These are phyloP conservation scores for Salvator merianae DNA, from an alignment of 2,113 vertebrate species.

Conservation along the genomic window DNA sequence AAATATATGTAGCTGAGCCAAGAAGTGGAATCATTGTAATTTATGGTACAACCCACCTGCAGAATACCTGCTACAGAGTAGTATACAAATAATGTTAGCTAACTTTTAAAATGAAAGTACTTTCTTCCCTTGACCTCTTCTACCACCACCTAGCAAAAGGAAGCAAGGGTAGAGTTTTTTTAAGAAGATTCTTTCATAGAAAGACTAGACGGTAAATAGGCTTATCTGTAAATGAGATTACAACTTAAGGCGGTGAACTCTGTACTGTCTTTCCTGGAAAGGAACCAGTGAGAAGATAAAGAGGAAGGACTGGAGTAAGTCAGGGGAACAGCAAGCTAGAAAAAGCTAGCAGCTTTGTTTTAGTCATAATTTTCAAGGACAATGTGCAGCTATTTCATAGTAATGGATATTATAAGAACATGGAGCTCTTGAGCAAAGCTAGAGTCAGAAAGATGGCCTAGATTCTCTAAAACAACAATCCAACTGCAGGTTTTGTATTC, in stretches of 20 bases:
- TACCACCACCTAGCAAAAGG: not conserved
- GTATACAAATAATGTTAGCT: too few species aligned
- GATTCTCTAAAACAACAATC: too few species aligned
- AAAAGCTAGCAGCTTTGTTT: not conserved
- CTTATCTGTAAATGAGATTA: conserved; percentile 34
- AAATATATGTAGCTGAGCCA: too few species aligned
- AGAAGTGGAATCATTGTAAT: too few species aligned
- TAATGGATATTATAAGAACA: not conserved
- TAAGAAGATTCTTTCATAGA: not conserved
- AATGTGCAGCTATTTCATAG: not conserved
- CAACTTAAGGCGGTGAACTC: not conserved
- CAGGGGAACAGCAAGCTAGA: not conserved
- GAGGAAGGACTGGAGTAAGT: not conserved
- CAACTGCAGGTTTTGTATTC: too few species aligned
- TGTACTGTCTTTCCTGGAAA: conserved; percentile 4
- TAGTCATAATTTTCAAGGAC: not conserved
- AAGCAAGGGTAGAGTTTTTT: not conserved
- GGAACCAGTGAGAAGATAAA: not conserved
- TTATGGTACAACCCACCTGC: not conserved
- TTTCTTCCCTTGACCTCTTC: not conserved
- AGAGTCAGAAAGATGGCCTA: too few species aligned
- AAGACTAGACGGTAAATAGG: conserved; percentile 21
- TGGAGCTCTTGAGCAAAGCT: not conserved
- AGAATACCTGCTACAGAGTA: not conserved
- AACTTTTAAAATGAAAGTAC: too few species aligned